Base-by-base conservation (phyloP, 1,140 invertebrate genomes). In the Cydia strobilella region DNA sequence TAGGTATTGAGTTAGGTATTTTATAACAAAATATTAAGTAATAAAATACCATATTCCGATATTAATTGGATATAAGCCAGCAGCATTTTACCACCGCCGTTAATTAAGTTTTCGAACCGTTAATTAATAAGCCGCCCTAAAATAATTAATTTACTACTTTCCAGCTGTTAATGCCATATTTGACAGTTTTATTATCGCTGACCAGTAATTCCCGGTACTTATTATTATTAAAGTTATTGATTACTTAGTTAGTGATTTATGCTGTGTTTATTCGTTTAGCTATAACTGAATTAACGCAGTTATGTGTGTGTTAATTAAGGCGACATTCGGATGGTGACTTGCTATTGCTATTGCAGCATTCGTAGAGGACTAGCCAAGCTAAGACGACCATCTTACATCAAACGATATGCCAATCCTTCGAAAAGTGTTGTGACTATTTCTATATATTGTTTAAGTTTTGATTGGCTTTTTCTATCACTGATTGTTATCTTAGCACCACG, bases 211-310 rank as follows among this genome's bases (percentile, higher is more conserved):
- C 54, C 72, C 74, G 73, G 63, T 73, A 74, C 35, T 74, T 45
- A 74, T 62, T 35, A 27, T 75, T 78, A 78, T 80, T 74, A 74
- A 78, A 78, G 74, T 82, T 80, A 82, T 77, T 48, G 75, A 45
- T n/a, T n/a, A n/a, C n/a, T n/a, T n/a, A 78, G 74, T 82, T 80
- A 82, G 76, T 48, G 75, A 45, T 51, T 51, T 51, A 7, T n/a
- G 15, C 48, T 18, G 5, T 0, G 48, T 15, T 45, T 2, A 2
- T 45, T 45, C 13, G 42, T 18, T 15, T 48, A n/a, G 45, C 12
- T 48, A 48, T 48, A 48, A 48, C 42, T 45, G 12, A 45, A 45
- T 45, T 45, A 15, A 45, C 13, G 35, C 35, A 9, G 9, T 45
- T 45, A 13, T 42, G 39, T 42, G 39, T 45, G 42, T 5, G 39